Evolutionary conservation across 2,888 invertebrate species (phyloP).

Genomic region (Dolomedes plantarius): DNA sequence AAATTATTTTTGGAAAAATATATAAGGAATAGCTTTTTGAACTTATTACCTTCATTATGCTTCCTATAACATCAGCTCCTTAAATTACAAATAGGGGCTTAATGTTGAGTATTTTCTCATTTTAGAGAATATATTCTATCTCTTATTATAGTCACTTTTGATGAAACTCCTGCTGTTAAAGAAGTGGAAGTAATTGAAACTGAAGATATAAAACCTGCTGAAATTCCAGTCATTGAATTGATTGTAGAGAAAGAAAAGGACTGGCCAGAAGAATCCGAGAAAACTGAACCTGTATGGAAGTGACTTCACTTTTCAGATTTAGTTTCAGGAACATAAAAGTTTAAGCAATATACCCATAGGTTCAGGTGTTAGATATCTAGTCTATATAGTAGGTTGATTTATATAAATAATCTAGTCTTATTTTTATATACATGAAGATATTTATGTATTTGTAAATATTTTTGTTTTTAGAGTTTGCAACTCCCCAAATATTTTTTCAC

Average conservation of each 20-base stretch:
- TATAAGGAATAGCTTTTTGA: too few relatives aligned
- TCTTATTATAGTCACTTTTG: constrained; percentile 51
- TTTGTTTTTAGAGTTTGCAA: constrained; percentile 1
- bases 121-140: too few relatives aligned
- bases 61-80: too few relatives aligned
- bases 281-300: constrained; percentile 37
- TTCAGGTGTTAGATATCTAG: not conserved
- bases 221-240: constrained; percentile 58
- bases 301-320: constrained; percentile 2
- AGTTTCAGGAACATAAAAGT: too few relatives aligned
- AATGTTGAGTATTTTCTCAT: too few relatives aligned
- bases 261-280: constrained; percentile 40
- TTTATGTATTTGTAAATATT: constrained; percentile 16
- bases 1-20: too few relatives aligned
- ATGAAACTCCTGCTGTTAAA: constrained; percentile 58
- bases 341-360: not conserved
- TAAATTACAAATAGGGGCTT: too few relatives aligned
- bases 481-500: not conserved
- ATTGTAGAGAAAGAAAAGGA: constrained; percentile 49
- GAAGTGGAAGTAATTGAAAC: constrained; percentile 45
- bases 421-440: constrained; percentile 11
- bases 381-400: not conserved
- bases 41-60: too few relatives aligned
- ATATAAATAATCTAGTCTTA: not conserved
- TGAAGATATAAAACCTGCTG: constrained; percentile 38